Evolutionary conservation across 2,113 vertebrate genomes (phyloP).

Genomic region (Heloderma charlesbogerti): DNA sequence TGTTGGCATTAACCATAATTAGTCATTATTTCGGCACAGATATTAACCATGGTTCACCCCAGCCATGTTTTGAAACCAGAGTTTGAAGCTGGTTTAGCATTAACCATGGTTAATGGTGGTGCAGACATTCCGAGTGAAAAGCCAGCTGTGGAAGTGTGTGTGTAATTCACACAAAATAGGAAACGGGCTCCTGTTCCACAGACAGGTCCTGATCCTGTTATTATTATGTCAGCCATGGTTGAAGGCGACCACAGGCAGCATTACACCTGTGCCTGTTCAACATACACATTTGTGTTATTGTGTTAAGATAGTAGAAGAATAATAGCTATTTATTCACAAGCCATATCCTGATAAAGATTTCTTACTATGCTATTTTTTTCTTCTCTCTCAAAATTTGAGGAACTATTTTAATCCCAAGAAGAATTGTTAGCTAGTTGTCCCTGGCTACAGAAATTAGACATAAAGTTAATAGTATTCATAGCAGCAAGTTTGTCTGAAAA

Average conservation of each 20-base stretch:
- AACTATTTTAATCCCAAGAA: conserved; percentile 25
- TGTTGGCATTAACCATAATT: not conserved
- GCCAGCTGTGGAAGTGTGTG: not conserved
- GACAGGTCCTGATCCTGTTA: not conserved
- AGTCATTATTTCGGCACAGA: not conserved
- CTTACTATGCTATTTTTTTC: conserved; percentile 13
- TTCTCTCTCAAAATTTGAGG: conserved; percentile 13
- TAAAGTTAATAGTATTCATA: conserved; percentile 10
- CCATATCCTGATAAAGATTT: conserved; percentile 18
- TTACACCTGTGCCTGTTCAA: not conserved
- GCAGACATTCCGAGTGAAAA: not conserved
- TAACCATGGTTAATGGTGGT: not conserved
- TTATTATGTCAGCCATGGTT: not conserved
- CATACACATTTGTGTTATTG: not conserved
- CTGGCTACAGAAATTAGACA: conserved; percentile 5
- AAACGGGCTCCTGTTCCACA: too few relatives aligned
- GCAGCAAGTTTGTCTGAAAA: conserved; percentile 40
- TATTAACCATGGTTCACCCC: not conserved
- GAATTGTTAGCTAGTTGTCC: conserved; percentile 1
- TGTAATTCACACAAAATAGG: not conserved
- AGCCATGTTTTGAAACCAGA: not conserved
- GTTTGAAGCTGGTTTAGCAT: not conserved
- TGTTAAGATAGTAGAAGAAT: not conserved
- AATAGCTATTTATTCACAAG: conserved; percentile 3
- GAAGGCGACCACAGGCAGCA: not conserved